Evolutionary conservation across 2,797 vertebrate genomes (phyloP), one percentile per base, ranked within the genome.

Genomic region (Myripristis jacobus): DNA sequence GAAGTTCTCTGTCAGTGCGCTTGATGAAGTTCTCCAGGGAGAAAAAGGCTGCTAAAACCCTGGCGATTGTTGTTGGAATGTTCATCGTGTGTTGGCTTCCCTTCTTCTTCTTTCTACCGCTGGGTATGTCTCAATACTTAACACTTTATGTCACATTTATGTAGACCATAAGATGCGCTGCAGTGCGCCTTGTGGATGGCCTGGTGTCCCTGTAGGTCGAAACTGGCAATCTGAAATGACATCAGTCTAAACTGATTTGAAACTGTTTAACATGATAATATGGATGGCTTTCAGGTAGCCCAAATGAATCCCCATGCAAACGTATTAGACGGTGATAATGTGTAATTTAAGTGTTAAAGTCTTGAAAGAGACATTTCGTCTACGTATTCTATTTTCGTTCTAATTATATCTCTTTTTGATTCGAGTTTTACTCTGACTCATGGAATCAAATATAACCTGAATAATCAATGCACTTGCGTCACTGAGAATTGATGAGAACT

Each of bases 61-160:
- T 99, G 0, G 98, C 97, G 65, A 99, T 99, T 64, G 98, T 99
- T 0, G 98, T 99, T 52, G 98, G 98, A 1, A 97, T 98, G 89
- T 99, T 99, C 90, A 97, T 98, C 74, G 90, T 99, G 78, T 99
- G 98, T 87, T 99, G 98, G 98, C 93, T 99, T 70, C 98, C 97
- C 0, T 99, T 99, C 90, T 99, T 99, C 94, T 96, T 99, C 86
- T 95, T 98, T 66, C 92, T 99, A 62, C 96, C 97, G 0, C 88
- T 99, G 19, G 98, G 98, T 99, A 94, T 87, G 96, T 84, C 21
- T n/a, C 93, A 22, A 3, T 8, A 25, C 10, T 16, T 36, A n/a
- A n/a, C n/a, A n/a, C n/a, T 29, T 36, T n/a, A 18, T 58, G 62
- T 12, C n/a, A n/a, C 22, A 31, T 54, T 50, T 51, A 3, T 70